Conservation (phyloP, 2,797 vertebrate genomes). For the Acanthis flammea region DNA sequence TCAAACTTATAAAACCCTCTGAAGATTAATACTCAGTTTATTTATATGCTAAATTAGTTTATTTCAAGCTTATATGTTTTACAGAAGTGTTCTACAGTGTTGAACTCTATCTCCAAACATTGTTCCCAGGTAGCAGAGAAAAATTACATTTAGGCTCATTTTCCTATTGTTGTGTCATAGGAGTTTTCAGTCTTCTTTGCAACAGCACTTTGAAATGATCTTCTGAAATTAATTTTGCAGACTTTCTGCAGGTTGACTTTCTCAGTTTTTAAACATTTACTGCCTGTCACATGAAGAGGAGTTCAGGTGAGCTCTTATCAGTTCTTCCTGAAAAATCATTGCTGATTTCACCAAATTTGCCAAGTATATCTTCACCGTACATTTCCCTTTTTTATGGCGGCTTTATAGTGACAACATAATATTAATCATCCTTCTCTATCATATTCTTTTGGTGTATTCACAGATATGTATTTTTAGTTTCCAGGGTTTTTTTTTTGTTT, state of each 20-base stretch:
- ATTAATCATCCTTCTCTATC: neutral
- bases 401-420: neutral
- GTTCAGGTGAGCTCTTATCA: neutral
- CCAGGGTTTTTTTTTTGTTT: fast-evolving
- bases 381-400: neutral
- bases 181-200: neutral
- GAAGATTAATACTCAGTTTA: neutral
- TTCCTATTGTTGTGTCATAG: neutral
- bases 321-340: neutral
- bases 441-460: neutral
- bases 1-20: neutral
- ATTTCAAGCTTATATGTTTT: neutral
- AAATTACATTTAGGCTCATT: neutral
- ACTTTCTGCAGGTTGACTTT: neutral
- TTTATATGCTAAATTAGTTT: neutral
- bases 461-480: neutral
- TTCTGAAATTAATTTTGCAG: neutral
- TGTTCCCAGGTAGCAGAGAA: neutral
- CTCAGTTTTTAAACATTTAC: neutral
- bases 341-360: neutral
- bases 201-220: neutral
- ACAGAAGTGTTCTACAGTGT: neutral
- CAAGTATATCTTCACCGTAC: neutral
- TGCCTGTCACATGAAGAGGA: neutral
- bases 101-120: neutral